Base-by-base conservation (phyloP, 2,113 vertebrate species). In the Sula dactylatra region DNA sequence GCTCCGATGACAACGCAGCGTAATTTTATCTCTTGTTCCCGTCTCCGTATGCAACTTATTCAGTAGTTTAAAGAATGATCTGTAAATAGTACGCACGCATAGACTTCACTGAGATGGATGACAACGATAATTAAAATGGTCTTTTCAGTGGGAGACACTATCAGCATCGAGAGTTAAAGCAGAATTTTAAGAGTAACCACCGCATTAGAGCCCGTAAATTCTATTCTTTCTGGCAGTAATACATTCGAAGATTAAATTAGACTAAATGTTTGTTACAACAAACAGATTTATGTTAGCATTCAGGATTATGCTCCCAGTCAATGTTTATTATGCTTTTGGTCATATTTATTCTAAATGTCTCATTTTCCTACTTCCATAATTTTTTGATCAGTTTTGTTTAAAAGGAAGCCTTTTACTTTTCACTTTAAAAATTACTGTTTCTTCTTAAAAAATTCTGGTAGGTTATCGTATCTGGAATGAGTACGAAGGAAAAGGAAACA, bases 221-320 rank as follows among this genome's bases (percentile, higher is more conserved):
- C 97, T 97, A 96, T 97, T 97, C 94, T 93, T 97, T 94, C 96
- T 98, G 97, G 97, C 97, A 98, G 95, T 96, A 98, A 98, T 84
- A 94, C 85, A 95, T 95, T 96, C 93, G 13, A 81, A 95, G 95
- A 98, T 98, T 97, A 98, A 98, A 97, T 97, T 94, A 97, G 93
- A 95, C 97, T 96, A 98, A 98, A 98, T 97, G 97, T 98, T 97
- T 97, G 95, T 93, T 97, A 96, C 97, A 96, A 97, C 91, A 92
- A 97, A 97, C 7, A 3, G 82, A 90, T 81, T 97, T 87, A 66
- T 97, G 97, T 97, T 98, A 97, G 97, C 94, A 83, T 95, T 97
- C 95, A 96, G 83, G 94, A 92, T 97, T 97, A 90, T 91, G n/a
- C 26, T 97, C 77, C 69, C 85, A 88, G 94, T 95, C 94, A 90